phyloP scores from a whole-genome alignment of 2,797 vertebrate species.

The Vespertilio murinus region DNA sequence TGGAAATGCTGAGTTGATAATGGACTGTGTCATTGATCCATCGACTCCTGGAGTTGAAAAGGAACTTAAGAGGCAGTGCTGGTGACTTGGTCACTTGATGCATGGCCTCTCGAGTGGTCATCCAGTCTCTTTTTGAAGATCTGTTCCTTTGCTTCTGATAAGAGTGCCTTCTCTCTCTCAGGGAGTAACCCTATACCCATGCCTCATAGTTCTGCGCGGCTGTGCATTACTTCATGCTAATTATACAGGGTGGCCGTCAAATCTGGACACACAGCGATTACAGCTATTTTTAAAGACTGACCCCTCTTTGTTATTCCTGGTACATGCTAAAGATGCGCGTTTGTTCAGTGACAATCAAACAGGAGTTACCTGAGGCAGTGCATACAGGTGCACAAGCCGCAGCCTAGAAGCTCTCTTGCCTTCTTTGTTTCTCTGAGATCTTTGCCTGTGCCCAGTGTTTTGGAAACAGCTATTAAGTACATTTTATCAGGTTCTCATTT shows the following conservation, averaged over 20 bases:
- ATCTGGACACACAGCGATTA: not conserved
- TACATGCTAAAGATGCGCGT: not conserved
- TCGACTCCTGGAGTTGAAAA: not conserved
- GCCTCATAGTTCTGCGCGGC: not conserved
- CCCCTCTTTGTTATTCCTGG: not conserved
- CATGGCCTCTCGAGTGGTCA: not conserved
- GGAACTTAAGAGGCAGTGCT: not conserved
- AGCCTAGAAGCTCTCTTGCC: not conserved
- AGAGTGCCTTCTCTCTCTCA: not conserved
- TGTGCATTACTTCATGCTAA: not conserved
- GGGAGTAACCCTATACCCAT: not conserved
- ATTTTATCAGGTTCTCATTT: not conserved
- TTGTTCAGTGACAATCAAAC: slow-evolving; percentile 6
- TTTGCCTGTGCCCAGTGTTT: not conserved
- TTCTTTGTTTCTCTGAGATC: not conserved
- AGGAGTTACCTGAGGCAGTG: not conserved
- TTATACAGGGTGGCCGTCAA: not conserved
- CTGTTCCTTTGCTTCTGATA: not conserved
- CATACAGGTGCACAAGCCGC: not conserved
- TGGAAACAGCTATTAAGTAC: not conserved
- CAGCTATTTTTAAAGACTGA: not conserved
- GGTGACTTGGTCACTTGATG: not conserved
- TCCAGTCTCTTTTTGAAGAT: not conserved
- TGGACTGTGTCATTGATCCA: not conserved
- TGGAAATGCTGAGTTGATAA: not conserved